Evolutionary conservation across 2,113 vertebrate species (phyloP).

Genomic region (Hippocampus zosterae): DNA sequence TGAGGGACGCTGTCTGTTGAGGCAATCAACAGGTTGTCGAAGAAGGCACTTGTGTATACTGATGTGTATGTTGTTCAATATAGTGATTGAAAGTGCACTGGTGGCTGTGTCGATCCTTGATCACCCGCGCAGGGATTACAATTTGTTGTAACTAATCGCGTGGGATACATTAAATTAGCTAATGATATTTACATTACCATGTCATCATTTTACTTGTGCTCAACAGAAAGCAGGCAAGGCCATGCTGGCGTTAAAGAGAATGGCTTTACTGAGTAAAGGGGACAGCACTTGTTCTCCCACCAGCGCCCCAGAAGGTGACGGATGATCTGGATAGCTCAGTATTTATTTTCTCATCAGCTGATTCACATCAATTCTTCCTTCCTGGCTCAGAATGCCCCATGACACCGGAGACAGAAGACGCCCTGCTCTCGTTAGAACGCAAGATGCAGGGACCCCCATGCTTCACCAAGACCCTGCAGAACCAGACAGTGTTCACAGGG

Average conservation of each 20-base stretch:
- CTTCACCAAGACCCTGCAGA: conserved; percentile 53
- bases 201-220: too few species aligned
- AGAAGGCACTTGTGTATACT: too few species aligned
- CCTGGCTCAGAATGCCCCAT: conserved; percentile 35
- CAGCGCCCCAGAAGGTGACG: conserved; percentile 58
- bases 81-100: too few species aligned
- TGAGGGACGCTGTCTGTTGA: too few species aligned
- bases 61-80: too few species aligned
- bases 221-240: conserved; percentile 85
- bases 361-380: neutral
- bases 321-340: neutral
- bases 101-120: too few species aligned
- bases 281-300: conserved; percentile 44
- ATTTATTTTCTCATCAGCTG: neutral
- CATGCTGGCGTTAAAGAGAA: conserved; percentile 80
- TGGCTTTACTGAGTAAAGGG: conserved; percentile 72
- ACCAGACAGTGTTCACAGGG: conserved; percentile 48
- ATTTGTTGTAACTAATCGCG: too few species aligned
- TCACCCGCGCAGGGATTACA: too few species aligned
- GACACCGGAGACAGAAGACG: conserved; percentile 59
- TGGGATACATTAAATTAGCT: too few species aligned
- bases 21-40: too few species aligned
- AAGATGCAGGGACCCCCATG: conserved; percentile 57
- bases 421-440: conserved; percentile 56
- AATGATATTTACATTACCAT: too few species aligned